Evolutionary conservation across 2,888 invertebrate genomes (phyloP), one percentile per base, ranked within the genome.

Genomic region (Rhopalosiphum nymphaeae): DNA sequence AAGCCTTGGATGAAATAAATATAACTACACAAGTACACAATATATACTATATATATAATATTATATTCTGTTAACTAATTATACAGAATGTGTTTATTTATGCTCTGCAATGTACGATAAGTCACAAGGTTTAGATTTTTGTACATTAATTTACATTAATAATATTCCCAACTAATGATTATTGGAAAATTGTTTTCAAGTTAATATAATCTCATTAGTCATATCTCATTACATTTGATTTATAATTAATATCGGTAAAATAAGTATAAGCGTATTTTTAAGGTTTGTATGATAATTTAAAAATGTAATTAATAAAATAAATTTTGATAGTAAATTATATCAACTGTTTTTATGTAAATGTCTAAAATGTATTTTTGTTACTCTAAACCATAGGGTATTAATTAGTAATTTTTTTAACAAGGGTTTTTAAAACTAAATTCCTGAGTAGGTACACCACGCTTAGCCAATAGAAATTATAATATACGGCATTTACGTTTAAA

Each of bases 61-160:
- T 36, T 78, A 78, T 78, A 78, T 21, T 36, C 36, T 21, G 21
- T 78, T 21, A 36, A 78, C 78, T 21, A 36, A 78, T 78, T 78
- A 78, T 36, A 78, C 78, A 78, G 36, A 42, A 36, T 78, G 78
- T 78, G 36, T 36, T 78, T 78, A 78, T 36, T 67, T 36, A 78
- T 78, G 36, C 78, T 36, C 78, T 78, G 36, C 78, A 36, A 36
- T 78, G 78, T 78, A 36, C 36, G 78, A 36, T 78, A 78, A 78
- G 78, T 78, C 78, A 78, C 78, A 78, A 78, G 36, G 78, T 78
- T 36, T 36, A 36, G 36, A 78, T 78, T 78, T 78, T 78, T 78
- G 78, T 78, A 78, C 78, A 78, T 78, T 78, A 78, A 78, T 78
- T 78, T 78, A 78, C 78, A 78, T 78, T 78, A 78, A 78, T 78